Percentiles rank a stretch among this genome's conserved stretches.
These are phyloP conservation scores for Pseudomyrmex flavicornis DNA, from an alignment of 1,140 invertebrate species.

Conservation along the genomic window DNA sequence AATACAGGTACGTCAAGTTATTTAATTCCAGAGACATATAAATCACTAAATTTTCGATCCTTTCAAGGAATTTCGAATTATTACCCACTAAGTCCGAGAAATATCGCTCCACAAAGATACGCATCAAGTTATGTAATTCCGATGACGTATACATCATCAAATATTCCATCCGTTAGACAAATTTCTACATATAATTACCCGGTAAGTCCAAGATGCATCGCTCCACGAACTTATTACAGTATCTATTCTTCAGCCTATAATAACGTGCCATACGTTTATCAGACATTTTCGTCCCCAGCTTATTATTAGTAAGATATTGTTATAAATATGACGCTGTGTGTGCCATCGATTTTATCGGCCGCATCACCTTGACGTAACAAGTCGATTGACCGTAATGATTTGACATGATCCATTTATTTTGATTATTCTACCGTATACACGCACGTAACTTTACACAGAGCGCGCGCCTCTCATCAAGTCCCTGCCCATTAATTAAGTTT, in stretches of 20 bases:
- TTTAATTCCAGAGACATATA: too few relatives aligned
- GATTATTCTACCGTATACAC: not conserved
- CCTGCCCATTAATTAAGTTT: not conserved
- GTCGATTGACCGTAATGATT: conserved; percentile 27
- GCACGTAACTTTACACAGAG: not conserved
- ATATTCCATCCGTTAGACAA: too few relatives aligned
- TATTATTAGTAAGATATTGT: conserved; percentile 13
- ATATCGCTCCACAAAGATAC: too few relatives aligned
- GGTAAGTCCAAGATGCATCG: too few relatives aligned
- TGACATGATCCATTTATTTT: conserved; percentile 37
- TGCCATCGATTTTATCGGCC: not conserved
- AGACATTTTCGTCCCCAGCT: not conserved
- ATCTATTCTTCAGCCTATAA: not conserved
- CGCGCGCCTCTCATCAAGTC: not conserved
- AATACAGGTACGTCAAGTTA: too few relatives aligned
- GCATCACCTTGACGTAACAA: conserved; percentile 13
- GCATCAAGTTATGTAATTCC: too few relatives aligned
- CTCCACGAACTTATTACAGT: not conserved
- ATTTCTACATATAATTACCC: too few relatives aligned
- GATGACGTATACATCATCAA: too few relatives aligned
- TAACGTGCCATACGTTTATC: not conserved
- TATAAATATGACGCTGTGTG: not conserved
- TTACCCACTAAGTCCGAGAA: too few relatives aligned
- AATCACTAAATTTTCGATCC: too few relatives aligned
- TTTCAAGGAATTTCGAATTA: too few relatives aligned